A percentile compares a stretch with the other conserved stretches of the same genome.
Conservation (phyloP, 2,113 vertebrate species). For the Aegotheles bennettii region DNA sequence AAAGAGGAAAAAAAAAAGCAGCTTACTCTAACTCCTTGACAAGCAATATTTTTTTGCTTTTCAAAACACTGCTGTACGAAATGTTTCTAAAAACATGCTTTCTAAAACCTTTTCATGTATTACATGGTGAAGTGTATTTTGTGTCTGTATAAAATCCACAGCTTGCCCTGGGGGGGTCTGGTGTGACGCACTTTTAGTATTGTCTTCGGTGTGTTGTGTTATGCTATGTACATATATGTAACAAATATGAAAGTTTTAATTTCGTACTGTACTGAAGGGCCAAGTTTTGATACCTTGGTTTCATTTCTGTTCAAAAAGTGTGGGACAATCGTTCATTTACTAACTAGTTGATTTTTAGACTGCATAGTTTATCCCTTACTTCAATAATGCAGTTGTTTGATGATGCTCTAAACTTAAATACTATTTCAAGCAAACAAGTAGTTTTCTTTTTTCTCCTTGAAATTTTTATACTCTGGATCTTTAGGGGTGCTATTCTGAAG, state of each 20-base stretch:
- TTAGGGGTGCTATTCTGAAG: neutral
- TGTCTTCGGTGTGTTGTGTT: neutral
- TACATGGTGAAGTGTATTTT: neutral
- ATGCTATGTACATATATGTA: fast-evolving
- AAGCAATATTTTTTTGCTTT: neutral
- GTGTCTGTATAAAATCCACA: neutral
- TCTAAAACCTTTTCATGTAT: neutral
- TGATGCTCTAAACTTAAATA: neutral
- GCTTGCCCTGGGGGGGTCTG: neutral
- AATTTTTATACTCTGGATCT: neutral
- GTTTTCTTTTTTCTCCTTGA: neutral
- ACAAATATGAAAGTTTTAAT: neutral
- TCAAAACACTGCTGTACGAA: too few species aligned
- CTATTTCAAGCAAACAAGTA: neutral
- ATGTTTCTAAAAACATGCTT: neutral
- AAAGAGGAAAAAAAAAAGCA: neutral
- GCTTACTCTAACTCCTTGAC: neutral
- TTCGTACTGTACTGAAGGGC: neutral
- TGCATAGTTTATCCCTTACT: neutral
- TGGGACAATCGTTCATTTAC: neutral
- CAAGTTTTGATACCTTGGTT: neutral
- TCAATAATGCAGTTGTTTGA: fast-evolving
- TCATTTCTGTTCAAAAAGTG: neutral
- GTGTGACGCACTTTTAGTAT: neutral
- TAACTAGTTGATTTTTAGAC: neutral